Percentiles rank a stretch among this genome's conserved stretches.
phyloP scores from a whole-genome alignment of 2,888 invertebrate genomes.

The Troilus luridus region DNA sequence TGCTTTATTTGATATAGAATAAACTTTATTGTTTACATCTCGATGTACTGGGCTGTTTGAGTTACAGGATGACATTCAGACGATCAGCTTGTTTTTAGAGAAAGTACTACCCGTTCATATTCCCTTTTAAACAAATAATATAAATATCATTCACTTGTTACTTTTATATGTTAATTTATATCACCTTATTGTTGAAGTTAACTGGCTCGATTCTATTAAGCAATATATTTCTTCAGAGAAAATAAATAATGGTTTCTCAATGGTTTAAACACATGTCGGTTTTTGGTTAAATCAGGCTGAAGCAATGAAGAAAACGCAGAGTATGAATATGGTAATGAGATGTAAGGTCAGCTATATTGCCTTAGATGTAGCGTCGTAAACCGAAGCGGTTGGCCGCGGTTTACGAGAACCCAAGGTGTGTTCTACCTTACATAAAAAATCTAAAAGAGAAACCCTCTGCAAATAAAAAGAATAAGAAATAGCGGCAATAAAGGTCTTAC shows the following conservation, averaged over 20 bases:
- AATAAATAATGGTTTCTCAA: background rate
- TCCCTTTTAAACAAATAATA: too few species aligned
- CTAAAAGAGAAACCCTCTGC: background rate
- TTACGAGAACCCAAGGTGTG: slow-evolving; percentile 45
- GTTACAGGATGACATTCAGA: too few species aligned
- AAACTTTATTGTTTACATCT: too few species aligned
- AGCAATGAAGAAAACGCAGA: background rate
- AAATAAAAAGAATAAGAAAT: slow-evolving; percentile 5
- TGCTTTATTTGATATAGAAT: too few species aligned
- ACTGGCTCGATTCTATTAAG: too few species aligned
- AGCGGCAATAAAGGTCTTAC: background rate
- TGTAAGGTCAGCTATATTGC: slow-evolving; percentile 1
- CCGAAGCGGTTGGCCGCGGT: background rate
- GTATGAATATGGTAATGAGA: slow-evolving; percentile 42
- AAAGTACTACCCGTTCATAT: too few species aligned
- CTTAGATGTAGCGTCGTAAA: slow-evolving; percentile 35
- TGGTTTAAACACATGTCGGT: background rate
- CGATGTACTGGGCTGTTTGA: too few species aligned
- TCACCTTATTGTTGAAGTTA: too few species aligned
- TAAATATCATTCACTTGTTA: too few species aligned
- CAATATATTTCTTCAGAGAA: background rate
- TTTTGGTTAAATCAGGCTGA: background rate
- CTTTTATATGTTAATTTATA: too few species aligned
- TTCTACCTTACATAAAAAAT: background rate
- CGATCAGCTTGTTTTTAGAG: too few species aligned